These are phyloP conservation scores for Pterocles orientalis DNA, from an alignment of 2,113 vertebrate genomes.

Conservation along the genomic window DNA sequence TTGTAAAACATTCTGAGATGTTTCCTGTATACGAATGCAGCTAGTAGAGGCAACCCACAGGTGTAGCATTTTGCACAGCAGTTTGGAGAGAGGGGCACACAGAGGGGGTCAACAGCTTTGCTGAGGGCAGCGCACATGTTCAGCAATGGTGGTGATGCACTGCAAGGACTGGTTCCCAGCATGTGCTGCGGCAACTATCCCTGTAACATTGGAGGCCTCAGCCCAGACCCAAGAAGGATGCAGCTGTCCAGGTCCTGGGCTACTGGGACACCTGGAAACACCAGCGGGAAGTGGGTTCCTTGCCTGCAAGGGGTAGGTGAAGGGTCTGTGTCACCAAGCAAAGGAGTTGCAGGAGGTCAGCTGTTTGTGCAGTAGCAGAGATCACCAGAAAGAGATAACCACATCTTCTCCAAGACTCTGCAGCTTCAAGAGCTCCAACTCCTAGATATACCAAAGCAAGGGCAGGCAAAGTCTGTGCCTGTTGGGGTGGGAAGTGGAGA, in stretches of 20 bases:
- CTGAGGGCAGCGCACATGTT: rapidly evolving
- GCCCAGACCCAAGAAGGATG: background rate
- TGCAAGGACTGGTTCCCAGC: background rate
- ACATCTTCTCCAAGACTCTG: background rate
- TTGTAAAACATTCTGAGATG: background rate
- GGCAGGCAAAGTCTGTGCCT: background rate
- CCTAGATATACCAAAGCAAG: background rate
- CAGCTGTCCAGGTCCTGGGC: background rate
- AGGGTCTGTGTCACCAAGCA: background rate
- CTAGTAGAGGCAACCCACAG: background rate
- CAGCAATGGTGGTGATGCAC: background rate
- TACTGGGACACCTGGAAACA: background rate
- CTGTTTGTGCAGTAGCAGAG: background rate
- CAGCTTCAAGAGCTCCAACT: background rate
- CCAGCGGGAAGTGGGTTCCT: background rate
- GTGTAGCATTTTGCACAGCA: background rate
- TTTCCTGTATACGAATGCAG: background rate
- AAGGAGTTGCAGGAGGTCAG: background rate
- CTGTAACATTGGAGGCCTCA: background rate
- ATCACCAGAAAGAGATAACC: background rate
- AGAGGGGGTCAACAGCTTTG: background rate
- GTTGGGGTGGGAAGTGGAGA: background rate
- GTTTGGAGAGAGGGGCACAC: background rate
- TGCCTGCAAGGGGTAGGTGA: background rate
- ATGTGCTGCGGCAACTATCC: background rate